Conservation (phyloP, 2,797 vertebrate genomes). For the Cyclopterus lumpus region DNA sequence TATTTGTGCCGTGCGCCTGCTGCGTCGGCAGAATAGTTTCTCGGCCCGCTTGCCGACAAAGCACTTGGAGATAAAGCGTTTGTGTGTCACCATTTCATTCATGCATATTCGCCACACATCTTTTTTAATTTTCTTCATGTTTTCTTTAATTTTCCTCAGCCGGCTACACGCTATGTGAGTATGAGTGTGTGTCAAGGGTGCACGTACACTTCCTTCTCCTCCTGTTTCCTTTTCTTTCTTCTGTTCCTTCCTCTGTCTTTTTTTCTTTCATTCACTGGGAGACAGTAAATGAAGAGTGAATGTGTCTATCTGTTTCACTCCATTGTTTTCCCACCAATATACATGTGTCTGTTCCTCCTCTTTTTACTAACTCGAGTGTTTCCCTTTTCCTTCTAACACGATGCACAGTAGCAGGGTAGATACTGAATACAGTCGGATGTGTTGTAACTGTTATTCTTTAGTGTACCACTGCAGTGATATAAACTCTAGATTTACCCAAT, state of each 20-base stretch:
- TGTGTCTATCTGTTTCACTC: conserved; percentile 22
- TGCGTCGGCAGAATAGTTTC: conserved; percentile 44
- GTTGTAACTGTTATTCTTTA: conserved; percentile 3
- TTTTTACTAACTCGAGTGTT: conserved; percentile 50
- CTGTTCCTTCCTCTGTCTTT: neutral
- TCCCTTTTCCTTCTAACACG: conserved; percentile 37
- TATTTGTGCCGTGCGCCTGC: conserved; percentile 28
- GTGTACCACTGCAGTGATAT: neutral
- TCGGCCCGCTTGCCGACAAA: neutral
- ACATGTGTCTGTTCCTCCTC: conserved; percentile 3
- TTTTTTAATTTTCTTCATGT: conserved; percentile 75
- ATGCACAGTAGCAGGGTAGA: conserved; percentile 18
- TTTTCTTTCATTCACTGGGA: conserved; percentile 27
- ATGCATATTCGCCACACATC: conserved; percentile 56
- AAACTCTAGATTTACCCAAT: conserved; percentile 17
- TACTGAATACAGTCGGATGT: neutral
- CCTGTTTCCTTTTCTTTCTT: neutral
- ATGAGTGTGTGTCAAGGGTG: conserved; percentile 69
- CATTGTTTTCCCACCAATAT: conserved; percentile 22
- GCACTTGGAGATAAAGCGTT: conserved; percentile 39
- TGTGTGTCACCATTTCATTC: conserved; percentile 58
- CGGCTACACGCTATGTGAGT: conserved; percentile 80
- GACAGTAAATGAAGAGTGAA: conserved; percentile 33
- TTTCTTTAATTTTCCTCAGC: conserved; percentile 77
- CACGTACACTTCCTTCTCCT: conserved; percentile 47